Evolutionary conservation across 2,888 invertebrate species (phyloP), one percentile per base, ranked within the genome.

Genomic region (Hermodice carunculata): DNA sequence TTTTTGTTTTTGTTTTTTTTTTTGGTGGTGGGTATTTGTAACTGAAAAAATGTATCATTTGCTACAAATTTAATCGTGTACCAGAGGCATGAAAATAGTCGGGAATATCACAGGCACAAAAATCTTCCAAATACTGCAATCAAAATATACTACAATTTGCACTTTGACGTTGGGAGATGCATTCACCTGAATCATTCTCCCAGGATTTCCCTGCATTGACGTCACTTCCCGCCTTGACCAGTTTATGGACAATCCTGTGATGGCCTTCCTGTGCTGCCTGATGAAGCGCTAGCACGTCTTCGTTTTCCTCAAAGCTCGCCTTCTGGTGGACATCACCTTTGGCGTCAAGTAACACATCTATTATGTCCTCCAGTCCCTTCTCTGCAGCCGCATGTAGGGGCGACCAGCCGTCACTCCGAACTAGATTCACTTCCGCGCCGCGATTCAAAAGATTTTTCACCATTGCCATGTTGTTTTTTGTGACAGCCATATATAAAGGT

Each of bases 401-500:
- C 0, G 75, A 70, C 61, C 75, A 72, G 1, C 78, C 76, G 11
- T 67, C 66, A 28, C 67, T 64, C 17, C 76, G 70, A 3, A 68
- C 46, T 34, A 62, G 22, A 32, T 77, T 77, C 1, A 79, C 67
- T 54, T 79, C 73, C 14, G 76, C 77, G n/a, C 76, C 76, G 64
- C 63, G 58, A 4, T 69, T 28, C 0, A 78, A 52, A 3, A 81
- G 64, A 29, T 70, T 51, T 44, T 70, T 70, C 0, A 71, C 74
- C 40, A 79, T 67, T 3, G 71, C 73, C 22, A 75, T 8, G 56
- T 77, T 71, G 51, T 77, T 66, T 43, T 69, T 69, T 34, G 63
- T 72, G 6, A 75, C 75, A 3, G 79, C 76, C 4, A 78, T 49
- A 24, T 73, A 72, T 1, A 80, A 67, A 5, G 81, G 78, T 4